A percentile compares a stretch with the other conserved stretches of the same genome.
Conservation (phyloP, 2,888 invertebrate species). For the Campopleginae sp. region DNA sequence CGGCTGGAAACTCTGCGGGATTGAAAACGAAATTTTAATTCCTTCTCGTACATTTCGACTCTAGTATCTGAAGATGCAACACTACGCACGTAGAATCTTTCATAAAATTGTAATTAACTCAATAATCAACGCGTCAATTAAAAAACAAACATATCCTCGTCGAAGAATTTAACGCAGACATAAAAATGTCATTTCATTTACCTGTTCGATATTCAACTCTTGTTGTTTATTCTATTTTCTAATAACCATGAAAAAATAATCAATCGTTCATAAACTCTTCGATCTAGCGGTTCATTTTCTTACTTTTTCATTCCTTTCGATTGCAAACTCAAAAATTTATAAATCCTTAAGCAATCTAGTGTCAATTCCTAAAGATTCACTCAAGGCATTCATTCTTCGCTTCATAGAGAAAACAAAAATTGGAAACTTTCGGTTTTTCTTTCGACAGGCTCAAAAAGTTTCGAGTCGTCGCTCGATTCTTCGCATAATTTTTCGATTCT, state of each 20-base stretch:
- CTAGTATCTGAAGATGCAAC: background rate
- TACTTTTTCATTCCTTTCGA: slow-evolving; percentile 22
- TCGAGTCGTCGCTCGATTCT: too few relatives aligned
- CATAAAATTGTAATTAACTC: background rate
- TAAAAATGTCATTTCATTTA: slow-evolving; percentile 35
- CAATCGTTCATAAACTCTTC: slow-evolving; percentile 19
- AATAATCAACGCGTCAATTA: background rate
- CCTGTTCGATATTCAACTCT: slow-evolving; percentile 18
- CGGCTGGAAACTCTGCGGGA: slow-evolving; percentile 5
- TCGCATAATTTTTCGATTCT: too few relatives aligned
- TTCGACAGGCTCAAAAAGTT: too few relatives aligned
- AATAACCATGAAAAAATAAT: slow-evolving; percentile 11
- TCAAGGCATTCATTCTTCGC: background rate
- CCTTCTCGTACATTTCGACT: background rate
- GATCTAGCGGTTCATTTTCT: slow-evolving; percentile 22
- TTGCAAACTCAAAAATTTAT: slow-evolving; percentile 37
- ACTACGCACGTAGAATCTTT: background rate
- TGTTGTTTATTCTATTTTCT: slow-evolving; percentile 26
- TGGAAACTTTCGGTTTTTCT: too few relatives aligned
- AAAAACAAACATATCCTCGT: background rate
- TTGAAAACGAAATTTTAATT: slow-evolving; percentile 28
- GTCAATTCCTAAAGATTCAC: slow-evolving; percentile 27
- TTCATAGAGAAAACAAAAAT: too few relatives aligned
- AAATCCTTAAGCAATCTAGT: slow-evolving; percentile 55
- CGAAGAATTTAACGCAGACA: background rate